Evolutionary conservation across 2,113 vertebrate genomes (phyloP).

Genomic region (Cyanistes caeruleus): DNA sequence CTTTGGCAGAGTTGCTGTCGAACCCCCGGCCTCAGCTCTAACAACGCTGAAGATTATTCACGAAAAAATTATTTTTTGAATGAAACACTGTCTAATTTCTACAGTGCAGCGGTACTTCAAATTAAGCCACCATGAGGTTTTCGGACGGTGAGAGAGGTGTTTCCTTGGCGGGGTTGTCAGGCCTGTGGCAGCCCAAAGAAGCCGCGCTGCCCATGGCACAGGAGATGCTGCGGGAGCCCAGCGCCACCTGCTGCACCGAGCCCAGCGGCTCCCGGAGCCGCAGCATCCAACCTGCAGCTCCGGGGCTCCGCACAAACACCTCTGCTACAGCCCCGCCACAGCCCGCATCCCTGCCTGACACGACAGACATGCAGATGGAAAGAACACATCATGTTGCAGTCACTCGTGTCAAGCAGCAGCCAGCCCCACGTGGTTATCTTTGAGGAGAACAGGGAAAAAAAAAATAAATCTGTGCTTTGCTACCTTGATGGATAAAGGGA

Average conservation of each 20-base stretch:
- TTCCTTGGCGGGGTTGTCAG: neutral
- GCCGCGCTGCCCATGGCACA: neutral
- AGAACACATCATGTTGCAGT: neutral
- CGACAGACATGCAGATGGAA: neutral
- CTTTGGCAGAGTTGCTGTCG: neutral
- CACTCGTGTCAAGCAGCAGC: neutral
- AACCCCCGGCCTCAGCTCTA: neutral
- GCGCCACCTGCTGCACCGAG: conserved; percentile 45
- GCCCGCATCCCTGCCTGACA: neutral
- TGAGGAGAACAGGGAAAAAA: neutral
- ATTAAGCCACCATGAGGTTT: neutral
- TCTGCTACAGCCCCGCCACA: neutral
- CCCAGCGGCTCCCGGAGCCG: neutral
- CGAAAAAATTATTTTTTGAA: neutral
- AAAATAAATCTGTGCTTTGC: neutral
- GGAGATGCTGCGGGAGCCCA: neutral
- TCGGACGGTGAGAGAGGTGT: neutral
- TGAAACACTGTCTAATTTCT: neutral
- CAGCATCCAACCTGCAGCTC: neutral
- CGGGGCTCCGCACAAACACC: neutral
- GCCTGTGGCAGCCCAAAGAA: neutral
- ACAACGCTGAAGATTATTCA: neutral
- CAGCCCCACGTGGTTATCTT: neutral
- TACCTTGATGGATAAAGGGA: neutral
- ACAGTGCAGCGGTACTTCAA: neutral